Evolutionary conservation across 1,140 invertebrate genomes (phyloP).

Genomic region (Contarinia nasturtii): DNA sequence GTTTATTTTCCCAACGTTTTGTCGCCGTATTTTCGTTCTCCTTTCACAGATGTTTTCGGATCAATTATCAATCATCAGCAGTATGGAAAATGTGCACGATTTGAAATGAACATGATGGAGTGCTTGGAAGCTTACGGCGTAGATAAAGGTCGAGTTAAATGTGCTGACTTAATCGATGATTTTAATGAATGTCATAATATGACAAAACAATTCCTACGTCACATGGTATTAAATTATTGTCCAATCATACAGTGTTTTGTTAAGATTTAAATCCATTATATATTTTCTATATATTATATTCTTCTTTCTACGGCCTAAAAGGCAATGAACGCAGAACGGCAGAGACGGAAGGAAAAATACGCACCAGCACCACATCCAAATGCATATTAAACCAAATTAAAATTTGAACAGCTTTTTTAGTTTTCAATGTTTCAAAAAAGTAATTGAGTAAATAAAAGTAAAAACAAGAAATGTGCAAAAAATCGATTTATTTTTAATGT

Average conservation of each 20-base stretch:
- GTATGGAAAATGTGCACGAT: slow-evolving; percentile 33
- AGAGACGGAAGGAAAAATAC: slow-evolving; percentile 26
- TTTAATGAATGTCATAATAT: slow-evolving; percentile 40
- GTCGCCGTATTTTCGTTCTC: slow-evolving; percentile 37
- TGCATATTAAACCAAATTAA: slow-evolving; percentile 20
- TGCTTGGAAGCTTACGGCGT: slow-evolving; percentile 56
- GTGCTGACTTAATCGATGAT: slow-evolving; percentile 36
- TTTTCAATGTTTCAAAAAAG: no score
- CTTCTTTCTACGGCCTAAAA: slow-evolving; percentile 11
- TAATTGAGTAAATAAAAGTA: not conserved
- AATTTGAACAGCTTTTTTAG: no score
- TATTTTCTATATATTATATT: not conserved
- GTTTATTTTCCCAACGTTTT: slow-evolving; percentile 23
- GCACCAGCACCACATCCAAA: slow-evolving; percentile 26
- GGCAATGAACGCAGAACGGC: slow-evolving; percentile 35
- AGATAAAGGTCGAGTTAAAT: slow-evolving; percentile 31
- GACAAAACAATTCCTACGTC: slow-evolving; percentile 34
- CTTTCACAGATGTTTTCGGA: slow-evolving; percentile 45
- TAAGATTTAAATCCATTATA: no score
- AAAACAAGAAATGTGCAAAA: no score
- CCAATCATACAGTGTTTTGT: no score
- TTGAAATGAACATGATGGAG: slow-evolving; percentile 45
- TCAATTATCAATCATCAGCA: slow-evolving; percentile 38
- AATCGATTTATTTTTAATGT: no score
- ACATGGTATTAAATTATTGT: slow-evolving; percentile 25